Evolutionary conservation across 2,888 invertebrate species (phyloP), one percentile per base, ranked within the genome.

Genomic region (Andrena haemorrhoa): DNA sequence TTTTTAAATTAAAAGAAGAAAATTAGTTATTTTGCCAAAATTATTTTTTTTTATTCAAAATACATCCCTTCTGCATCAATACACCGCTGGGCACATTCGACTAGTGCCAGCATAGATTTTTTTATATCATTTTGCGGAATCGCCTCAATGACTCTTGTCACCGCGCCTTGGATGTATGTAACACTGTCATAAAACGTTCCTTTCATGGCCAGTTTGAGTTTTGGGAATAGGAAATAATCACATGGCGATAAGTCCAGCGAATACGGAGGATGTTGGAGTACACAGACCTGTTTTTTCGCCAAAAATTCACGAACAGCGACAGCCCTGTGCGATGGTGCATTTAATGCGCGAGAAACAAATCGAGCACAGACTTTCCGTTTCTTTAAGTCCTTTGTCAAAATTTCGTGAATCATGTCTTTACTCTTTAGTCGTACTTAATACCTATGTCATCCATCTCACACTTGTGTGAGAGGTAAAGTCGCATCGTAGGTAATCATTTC

Each of bases 141-240:
- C 23, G 6, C 58, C 12, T 26, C 31, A 6, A 60, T 5, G 10
- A 33, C 29, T 4, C 29, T 16, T 29, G 12, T 60, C 10, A 60
- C 23, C 2, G 20, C 58, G 0, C 29, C 31, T 16, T 33, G 31
- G 31, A 33, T 5, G 7, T 33, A 1, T 33, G 31, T 33, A 33
- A 60, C 23, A 8, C 16, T 31, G 4, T 8, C 29, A 29, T 29
- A 60, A 12, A 26, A 10, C 8, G 8, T 20, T 29, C 58, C 58
- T 16, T 60, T 60, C 16, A 60, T 10, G 29, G 4, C 10, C 12
- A 5, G 12, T 29, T 60, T 31, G 5, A 60, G 5, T 31, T 31
- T 60, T 31, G 58, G 58, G 5, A 60, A 10, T 8, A 31, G 58
- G 16, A 60, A 60, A 61, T 33, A 61, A 33, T 61, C 33, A 16